Evolutionary conservation across 2,113 vertebrate species (phyloP).

Genomic region (Psammodynastes pulverulentus): DNA sequence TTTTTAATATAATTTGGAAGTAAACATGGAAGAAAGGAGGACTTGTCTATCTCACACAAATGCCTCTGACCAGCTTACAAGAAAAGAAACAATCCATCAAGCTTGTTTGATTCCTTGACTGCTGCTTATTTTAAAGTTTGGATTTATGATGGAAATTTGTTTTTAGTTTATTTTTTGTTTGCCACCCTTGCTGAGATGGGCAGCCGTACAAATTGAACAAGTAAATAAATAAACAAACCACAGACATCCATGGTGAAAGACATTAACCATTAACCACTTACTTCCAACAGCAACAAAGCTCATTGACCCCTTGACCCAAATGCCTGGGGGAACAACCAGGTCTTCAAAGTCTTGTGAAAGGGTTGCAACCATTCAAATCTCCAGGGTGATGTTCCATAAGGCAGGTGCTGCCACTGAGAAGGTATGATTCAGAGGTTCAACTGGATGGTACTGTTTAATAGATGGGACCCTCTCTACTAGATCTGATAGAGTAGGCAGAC

Average conservation of each 20-base stretch:
- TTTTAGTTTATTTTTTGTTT: not conserved
- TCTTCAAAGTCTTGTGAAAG: not conserved
- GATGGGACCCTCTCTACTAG: not conserved
- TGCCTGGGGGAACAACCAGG: not conserved
- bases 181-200: not conserved
- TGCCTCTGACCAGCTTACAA: not conserved
- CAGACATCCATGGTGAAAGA: not conserved
- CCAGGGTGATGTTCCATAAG: not conserved
- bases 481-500: not conserved
- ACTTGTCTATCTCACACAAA: not conserved
- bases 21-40: not conserved
- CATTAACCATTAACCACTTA: not conserved
- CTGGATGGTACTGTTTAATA: not conserved
- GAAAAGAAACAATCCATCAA: not conserved
- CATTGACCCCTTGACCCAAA: not conserved
- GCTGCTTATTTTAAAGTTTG: not conserved
- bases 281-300: not conserved
- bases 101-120: not conserved
- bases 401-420: not conserved
- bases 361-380: not conserved
- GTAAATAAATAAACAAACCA: not conserved
- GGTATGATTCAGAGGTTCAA: not conserved
- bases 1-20: not conserved
- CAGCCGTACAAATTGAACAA: not conserved
- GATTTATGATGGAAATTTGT: not conserved